Evolutionary conservation across 2,797 vertebrate species (phyloP).

Genomic region (Acanthurus leucopareius): DNA sequence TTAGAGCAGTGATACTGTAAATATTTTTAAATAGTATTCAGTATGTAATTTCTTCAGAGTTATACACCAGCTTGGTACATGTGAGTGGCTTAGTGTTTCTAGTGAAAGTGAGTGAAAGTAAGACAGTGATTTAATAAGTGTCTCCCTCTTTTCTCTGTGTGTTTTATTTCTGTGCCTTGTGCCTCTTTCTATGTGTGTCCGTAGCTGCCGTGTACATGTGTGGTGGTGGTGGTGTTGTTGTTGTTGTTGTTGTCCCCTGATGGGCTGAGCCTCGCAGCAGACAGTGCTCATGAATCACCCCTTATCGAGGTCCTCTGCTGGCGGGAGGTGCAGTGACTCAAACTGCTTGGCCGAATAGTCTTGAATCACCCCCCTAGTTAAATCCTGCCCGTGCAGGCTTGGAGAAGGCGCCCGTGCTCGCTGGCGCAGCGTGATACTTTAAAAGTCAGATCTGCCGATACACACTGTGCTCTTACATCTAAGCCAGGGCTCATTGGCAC

Average conservation of each 20-base stretch:
- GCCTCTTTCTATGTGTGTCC: not conserved
- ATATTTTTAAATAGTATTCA: not conserved
- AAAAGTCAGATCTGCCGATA: slow-evolving; percentile 79
- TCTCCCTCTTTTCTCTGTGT: not conserved
- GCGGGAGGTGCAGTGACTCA: slow-evolving; percentile 65
- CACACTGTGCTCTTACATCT: slow-evolving; percentile 68
- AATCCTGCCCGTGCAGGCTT: slow-evolving; percentile 50
- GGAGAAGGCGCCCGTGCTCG: slow-evolving; percentile 32
- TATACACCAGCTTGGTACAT: not conserved
- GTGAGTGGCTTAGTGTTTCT: slow-evolving; percentile 1
- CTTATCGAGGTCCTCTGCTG: slow-evolving; percentile 57
- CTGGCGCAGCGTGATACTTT: slow-evolving; percentile 51
- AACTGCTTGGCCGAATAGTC: slow-evolving; percentile 52
- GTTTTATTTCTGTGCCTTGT: too few relatives aligned
- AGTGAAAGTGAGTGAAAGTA: not conserved
- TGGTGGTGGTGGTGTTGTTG: not conserved
- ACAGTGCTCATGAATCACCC: slow-evolving; percentile 68
- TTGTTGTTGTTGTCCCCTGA: slow-evolving; percentile 38
- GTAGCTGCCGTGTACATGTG: not conserved
- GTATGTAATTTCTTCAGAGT: not conserved
- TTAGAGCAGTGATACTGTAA: not conserved
- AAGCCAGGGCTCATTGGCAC: slow-evolving; percentile 74
- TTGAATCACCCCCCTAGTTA: slow-evolving; percentile 69
- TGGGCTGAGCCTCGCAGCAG: slow-evolving; percentile 35
- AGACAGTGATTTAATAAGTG: not conserved